phyloP scores from a whole-genome alignment of 2,888 invertebrate genomes.

The Pollenia labialis region DNA sequence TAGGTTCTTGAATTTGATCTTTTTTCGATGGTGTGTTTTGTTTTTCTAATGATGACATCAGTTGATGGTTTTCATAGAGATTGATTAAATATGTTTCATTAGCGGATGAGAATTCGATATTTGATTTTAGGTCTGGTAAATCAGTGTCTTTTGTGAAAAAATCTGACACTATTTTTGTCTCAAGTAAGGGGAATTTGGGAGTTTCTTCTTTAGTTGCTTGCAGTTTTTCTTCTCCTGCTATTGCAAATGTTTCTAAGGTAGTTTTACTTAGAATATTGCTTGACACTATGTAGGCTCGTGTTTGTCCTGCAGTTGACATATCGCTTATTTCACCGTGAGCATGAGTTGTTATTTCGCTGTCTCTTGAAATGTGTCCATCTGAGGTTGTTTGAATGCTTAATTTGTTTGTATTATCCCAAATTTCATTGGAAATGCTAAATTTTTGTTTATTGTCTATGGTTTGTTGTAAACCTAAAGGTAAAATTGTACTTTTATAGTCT shows the following conservation, averaged over 20 bases:
- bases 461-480: slow-evolving; percentile 29
- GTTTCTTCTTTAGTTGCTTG: background rate
- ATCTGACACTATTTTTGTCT: background rate
- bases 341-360: slow-evolving; percentile 61
- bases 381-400: background rate
- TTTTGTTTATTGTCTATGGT: slow-evolving; percentile 45
- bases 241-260: slow-evolving; percentile 49
- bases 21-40: too few species aligned
- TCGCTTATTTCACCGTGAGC: background rate
- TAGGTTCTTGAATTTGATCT: too few species aligned
- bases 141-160: background rate
- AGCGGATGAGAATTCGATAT: background rate
- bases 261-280: slow-evolving; percentile 31
- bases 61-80: too few species aligned
- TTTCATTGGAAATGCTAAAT: slow-evolving; percentile 31
- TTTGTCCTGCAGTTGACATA: background rate
- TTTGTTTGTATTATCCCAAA: slow-evolving; percentile 39
- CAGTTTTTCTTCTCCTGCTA: background rate
- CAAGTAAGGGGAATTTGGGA: background rate
- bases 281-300: background rate
- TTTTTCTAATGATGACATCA: too few species aligned
- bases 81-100: too few species aligned
- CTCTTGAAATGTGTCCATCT: slow-evolving; percentile 9
- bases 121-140: background rate
- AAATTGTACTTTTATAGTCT: slow-evolving; percentile 39